Base-by-base conservation (phyloP, 2,797 vertebrate genomes). In the Heteromormyrus szaboi region DNA sequence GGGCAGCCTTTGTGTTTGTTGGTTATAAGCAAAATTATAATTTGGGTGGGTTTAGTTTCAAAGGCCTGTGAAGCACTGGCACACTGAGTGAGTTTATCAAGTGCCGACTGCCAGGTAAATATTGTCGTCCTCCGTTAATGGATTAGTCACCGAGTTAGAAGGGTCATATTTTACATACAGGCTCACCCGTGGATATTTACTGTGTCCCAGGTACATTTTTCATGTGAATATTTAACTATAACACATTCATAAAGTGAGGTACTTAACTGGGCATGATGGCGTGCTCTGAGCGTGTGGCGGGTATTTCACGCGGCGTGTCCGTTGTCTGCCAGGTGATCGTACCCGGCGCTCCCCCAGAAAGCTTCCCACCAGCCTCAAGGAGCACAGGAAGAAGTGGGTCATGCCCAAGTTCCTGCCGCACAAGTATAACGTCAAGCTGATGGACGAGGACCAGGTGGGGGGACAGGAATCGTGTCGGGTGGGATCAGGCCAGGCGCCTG, bases 371-470 rank as follows among this genome's bases (percentile, higher is more conserved):
- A 98, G 97, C 1, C 93, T 97, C 93, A 99, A 99, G 92, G 99
- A 99, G 90, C 98, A 99, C 91, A 99, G 96, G 94, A 98, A 96
- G 92, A 99, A 95, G 92, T 99, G 98, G 98, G 97, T 94, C 50
- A 99, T 98, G 93, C 99, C 99, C 29, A 99, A 99, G 92, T 99
- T 99, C 91, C 95, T 99, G 92, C 98, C 98, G 65, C 98, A 98
- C 91, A 99, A 98, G 90, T 99, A 99, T 0, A 98, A 99, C 22
- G 97, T 99, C 81, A 99, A 97, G 93, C 96, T 99, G 88, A 95
- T 99, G 90, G 97, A 93, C 37, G 98, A 99, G 93, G 98, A 99
- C 89, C 99, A 99, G 96, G 98, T 99, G 87, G 91, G 95, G 95
- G 46, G 51, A 2, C 76, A n/a, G 44, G 65, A 2, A 17, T 9